These are phyloP conservation scores for Drosophila prostipennis DNA, from an alignment of 2,888 invertebrate species.

Conservation along the genomic window DNA sequence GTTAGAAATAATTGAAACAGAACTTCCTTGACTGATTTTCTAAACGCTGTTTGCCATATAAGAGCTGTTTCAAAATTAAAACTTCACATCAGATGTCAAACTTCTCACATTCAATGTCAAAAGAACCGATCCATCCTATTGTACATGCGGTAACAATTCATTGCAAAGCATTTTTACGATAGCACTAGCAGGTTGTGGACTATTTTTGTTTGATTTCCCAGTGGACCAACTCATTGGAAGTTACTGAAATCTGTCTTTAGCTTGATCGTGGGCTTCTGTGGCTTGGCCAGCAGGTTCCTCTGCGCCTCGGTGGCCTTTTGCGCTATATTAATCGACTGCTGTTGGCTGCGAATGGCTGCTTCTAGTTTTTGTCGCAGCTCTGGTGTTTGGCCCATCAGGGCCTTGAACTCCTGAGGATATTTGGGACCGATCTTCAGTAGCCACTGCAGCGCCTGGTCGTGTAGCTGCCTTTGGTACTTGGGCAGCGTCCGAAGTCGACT, in stretches of 20 bases:
- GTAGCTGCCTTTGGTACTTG: constrained; percentile 89
- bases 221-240: constrained; percentile 87
- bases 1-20: too few species aligned
- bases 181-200: constrained; percentile 23
- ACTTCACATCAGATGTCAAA: constrained; percentile 3
- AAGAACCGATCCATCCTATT: constrained; percentile 8
- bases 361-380: constrained; percentile 93
- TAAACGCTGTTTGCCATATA: neutral
- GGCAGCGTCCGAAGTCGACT: constrained; percentile 86
- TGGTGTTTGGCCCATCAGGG: constrained; percentile 93
- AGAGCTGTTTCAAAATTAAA: neutral
- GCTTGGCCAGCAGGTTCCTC: constrained; percentile 82
- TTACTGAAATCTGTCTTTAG: constrained; percentile 98
- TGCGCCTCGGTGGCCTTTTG: constrained; percentile 85
- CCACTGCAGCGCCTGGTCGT: constrained; percentile 95
- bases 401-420: constrained; percentile 97
- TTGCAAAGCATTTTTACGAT: constrained; percentile 34
- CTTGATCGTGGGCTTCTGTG: constrained; percentile 91
- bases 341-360: constrained; percentile 91
- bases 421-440: constrained; percentile 96
- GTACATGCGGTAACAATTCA: constrained; percentile 20
- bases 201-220: neutral
- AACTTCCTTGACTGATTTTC: neutral
- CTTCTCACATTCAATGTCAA: neutral
- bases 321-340: constrained; percentile 85